Evolutionary conservation across 2,113 vertebrate genomes (phyloP).

Genomic region (Loxodonta africana): DNA sequence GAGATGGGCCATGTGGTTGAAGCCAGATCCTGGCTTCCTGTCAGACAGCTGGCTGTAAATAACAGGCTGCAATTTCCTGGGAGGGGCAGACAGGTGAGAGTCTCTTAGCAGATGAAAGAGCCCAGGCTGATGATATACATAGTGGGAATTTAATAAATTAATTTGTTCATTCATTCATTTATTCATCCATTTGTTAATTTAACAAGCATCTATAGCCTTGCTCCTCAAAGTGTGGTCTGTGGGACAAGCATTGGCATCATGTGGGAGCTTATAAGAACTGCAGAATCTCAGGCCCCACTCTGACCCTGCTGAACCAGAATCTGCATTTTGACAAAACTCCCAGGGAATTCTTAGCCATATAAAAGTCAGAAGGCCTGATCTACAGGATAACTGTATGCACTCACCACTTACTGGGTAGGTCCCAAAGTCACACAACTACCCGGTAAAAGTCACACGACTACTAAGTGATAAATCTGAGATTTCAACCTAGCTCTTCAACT

Average conservation of each 20-base stretch:
- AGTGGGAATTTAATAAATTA: background rate
- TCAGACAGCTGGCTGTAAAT: conserved; percentile 52
- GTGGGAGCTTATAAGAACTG: background rate
- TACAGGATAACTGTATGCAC: background rate
- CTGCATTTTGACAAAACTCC: background rate
- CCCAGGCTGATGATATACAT: background rate
- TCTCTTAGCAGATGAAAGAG: conserved; percentile 64
- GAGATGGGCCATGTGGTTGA: background rate
- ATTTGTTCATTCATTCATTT: background rate
- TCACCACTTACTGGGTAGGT: background rate
- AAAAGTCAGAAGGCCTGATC: background rate
- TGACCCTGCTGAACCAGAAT: background rate
- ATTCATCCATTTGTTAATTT: background rate
- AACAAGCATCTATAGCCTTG: background rate
- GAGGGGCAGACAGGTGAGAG: conserved; percentile 57
- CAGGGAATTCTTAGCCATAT: background rate
- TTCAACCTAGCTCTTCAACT: background rate
- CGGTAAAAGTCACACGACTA: too few species aligned
- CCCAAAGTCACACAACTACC: background rate
- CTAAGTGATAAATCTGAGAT: background rate
- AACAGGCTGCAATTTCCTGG: conserved; percentile 63
- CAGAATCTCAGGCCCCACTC: background rate
- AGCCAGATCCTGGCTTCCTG: conserved; percentile 22
- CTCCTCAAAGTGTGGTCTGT: background rate
- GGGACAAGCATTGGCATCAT: background rate